A percentile compares a stretch with the other conserved stretches of the same genome.
These are phyloP conservation scores for Styela plicata DNA, from an alignment of 23 tunicate genomes.

Conservation along the genomic window DNA sequence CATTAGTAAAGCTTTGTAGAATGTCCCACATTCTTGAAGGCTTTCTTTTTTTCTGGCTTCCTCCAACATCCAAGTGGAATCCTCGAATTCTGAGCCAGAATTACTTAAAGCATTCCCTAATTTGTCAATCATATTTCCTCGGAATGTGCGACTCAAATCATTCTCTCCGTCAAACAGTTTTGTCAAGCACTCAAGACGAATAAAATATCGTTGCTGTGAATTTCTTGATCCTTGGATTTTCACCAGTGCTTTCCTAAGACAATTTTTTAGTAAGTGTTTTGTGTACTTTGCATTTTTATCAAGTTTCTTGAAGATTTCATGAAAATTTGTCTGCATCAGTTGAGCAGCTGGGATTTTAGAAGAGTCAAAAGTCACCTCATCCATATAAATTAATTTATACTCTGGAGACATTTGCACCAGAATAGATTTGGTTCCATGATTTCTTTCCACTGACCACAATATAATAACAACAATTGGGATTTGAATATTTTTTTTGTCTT, in stretches of 20 bases:
- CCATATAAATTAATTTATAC: conserved; percentile 34
- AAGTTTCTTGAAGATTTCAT: conserved; percentile 35
- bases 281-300: neutral
- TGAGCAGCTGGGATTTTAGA: conserved; percentile 34
- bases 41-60: neutral
- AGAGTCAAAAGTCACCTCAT: conserved; percentile 49
- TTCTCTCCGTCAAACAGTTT: neutral
- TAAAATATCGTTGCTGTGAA: neutral
- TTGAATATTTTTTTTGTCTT: neutral
- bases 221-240: conserved; percentile 9
- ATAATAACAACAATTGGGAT: conserved; percentile 1
- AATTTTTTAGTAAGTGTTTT: conserved; percentile 1
- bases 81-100: neutral
- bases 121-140: neutral
- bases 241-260: conserved; percentile 18
- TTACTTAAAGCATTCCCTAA: neutral
- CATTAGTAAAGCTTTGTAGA: neutral
- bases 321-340: conserved; percentile 28
- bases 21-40: neutral
- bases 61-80: neutral
- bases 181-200: neutral
- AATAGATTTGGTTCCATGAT: neutral
- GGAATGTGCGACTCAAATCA: neutral
- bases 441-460: neutral
- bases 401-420: conserved; percentile 36